Conservation (phyloP, 2,113 vertebrate species). For the Saccopteryx leptura region DNA sequence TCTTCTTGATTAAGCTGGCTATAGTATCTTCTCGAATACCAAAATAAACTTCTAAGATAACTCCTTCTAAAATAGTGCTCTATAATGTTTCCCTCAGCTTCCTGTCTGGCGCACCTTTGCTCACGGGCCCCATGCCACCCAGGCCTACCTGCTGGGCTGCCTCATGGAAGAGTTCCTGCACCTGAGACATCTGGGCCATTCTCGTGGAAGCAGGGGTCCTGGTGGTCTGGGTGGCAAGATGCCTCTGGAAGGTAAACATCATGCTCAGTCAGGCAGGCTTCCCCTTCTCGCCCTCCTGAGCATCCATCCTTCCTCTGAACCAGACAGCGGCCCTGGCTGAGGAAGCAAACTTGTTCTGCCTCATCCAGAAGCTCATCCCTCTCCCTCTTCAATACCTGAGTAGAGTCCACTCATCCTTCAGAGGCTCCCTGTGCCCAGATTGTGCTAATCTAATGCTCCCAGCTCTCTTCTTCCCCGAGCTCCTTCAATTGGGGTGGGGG, state of each 20-base stretch:
- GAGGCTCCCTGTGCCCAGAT: neutral
- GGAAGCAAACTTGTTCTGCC: neutral
- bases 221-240: neutral
- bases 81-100: neutral
- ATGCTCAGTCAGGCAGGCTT: neutral
- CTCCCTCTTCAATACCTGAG: neutral
- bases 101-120: neutral
- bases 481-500: neutral
- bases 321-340: neutral
- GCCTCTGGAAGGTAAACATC: slow-evolving; percentile 53
- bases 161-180: slow-evolving; percentile 97
- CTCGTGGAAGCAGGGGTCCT: neutral
- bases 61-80: neutral
- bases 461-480: neutral
- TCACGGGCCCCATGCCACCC: neutral
- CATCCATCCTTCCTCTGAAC: neutral
- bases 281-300: neutral
- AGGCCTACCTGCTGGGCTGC: slow-evolving; percentile 94
- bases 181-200: slow-evolving; percentile 67
- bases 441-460: neutral
- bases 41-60: neutral
- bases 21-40: neutral
- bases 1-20: neutral
- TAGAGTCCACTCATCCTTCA: neutral
- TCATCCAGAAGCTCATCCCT: neutral